A percentile compares a stretch with the other conserved stretches of the same genome.
Evolutionary conservation across 2,797 vertebrate genomes (phyloP).

Genomic region (Spondyliosoma cantharus): DNA sequence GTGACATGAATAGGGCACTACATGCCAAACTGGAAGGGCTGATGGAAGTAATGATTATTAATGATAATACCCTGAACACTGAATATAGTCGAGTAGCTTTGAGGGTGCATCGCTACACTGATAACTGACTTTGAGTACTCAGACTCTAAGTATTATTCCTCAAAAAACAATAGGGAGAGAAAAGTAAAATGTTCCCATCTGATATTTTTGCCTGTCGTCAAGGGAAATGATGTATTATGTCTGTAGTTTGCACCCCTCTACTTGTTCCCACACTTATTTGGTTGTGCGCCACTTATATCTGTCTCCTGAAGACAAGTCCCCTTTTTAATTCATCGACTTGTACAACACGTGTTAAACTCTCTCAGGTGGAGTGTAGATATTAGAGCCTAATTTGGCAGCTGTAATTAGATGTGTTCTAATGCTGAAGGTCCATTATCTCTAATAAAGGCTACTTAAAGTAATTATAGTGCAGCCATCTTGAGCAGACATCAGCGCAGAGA

Average conservation of each 20-base stretch:
- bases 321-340: slow-evolving; percentile 36
- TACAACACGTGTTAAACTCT: slow-evolving; percentile 35
- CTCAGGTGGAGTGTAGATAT: slow-evolving; percentile 37
- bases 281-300: slow-evolving; percentile 6
- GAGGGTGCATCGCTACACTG: too few species aligned
- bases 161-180: neutral
- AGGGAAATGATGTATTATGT: neutral
- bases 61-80: neutral
- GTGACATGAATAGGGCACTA: neutral
- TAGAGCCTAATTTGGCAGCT: slow-evolving; percentile 49
- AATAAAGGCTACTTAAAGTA: slow-evolving; percentile 64
- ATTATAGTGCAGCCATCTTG: slow-evolving; percentile 57
- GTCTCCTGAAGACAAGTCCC: neutral
- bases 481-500: slow-evolving; percentile 41
- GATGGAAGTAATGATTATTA: neutral
- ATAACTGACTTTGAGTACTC: too few species aligned
- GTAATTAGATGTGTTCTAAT: slow-evolving; percentile 59
- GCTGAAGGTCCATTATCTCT: slow-evolving; percentile 60
- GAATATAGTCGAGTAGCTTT: neutral
- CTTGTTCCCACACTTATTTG: neutral
- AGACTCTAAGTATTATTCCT: neutral
- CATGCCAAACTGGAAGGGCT: neutral
- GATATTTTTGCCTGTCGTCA: neutral
- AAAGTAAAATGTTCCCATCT: neutral
- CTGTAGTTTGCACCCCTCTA: neutral